phyloP scores from a whole-genome alignment of 2,888 invertebrate genomes.

The Ashinkailepas kermadecensis region DNA sequence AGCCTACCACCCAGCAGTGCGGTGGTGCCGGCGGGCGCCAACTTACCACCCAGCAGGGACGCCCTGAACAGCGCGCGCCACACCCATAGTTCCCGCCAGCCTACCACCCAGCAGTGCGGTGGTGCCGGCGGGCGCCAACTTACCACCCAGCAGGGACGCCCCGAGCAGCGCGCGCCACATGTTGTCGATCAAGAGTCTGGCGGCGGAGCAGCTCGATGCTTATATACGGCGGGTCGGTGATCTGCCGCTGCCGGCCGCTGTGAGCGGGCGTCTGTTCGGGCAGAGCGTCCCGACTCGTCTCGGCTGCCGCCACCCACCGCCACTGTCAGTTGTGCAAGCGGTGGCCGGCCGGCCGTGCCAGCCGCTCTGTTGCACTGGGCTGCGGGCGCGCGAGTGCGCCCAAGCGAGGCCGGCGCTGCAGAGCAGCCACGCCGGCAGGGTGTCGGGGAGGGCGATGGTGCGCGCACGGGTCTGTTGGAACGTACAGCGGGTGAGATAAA shows the following conservation, averaged over 20 bases:
- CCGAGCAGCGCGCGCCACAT: background rate
- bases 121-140: no score
- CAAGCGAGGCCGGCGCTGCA: no score
- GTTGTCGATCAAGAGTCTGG: background rate
- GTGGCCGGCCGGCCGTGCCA: background rate
- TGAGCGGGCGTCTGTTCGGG: background rate
- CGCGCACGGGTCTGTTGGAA: no score
- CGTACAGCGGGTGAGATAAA: no score
- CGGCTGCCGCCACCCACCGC: no score
- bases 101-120: no score
- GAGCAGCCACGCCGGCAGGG: no score
- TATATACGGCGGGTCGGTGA: background rate
- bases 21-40: no score
- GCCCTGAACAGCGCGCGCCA: background rate
- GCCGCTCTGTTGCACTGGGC: background rate
- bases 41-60: background rate
- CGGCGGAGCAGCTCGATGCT: background rate
- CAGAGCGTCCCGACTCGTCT: no score
- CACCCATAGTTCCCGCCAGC: background rate
- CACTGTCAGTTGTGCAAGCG: constrained; percentile 9
- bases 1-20: no score
- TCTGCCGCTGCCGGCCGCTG: background rate
- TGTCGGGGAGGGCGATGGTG: no score
- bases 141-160: background rate
- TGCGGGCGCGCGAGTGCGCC: no score